Conservation (phyloP, 1,140 invertebrate species). For the Cotesia typhae region DNA sequence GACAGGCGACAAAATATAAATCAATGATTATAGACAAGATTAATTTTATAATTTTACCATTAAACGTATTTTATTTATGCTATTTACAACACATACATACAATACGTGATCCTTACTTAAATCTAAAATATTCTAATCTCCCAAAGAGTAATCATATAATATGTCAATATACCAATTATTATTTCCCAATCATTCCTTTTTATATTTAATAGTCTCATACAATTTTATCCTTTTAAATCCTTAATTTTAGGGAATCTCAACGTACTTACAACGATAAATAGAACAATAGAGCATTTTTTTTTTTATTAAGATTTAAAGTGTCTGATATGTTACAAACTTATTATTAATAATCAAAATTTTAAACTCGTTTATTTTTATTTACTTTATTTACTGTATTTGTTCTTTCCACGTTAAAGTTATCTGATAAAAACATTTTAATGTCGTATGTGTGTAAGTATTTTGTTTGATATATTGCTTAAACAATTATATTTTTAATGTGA, state of each 20-base stretch:
- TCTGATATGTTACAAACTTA: conserved; percentile 65
- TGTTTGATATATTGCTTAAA: too few relatives aligned
- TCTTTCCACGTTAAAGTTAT: too few relatives aligned
- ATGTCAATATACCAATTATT: not conserved
- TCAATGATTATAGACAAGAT: not conserved
- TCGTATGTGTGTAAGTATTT: too few relatives aligned
- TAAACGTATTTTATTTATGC: conserved; percentile 66
- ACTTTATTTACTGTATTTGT: too few relatives aligned
- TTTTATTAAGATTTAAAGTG: conserved; percentile 8
- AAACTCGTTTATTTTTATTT: too few relatives aligned
- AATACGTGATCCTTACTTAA: conserved; percentile 65
- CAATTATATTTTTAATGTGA: conserved; percentile 6
- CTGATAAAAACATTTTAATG: too few relatives aligned
- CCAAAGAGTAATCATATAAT: conserved; percentile 47
- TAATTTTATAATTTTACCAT: conserved; percentile 48
- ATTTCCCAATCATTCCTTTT: not conserved
- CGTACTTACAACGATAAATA: conserved; percentile 26
- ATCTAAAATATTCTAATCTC: conserved; percentile 47
- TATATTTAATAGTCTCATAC: conserved; percentile 25
- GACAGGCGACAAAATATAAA: too few relatives aligned
- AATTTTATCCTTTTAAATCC: not conserved
- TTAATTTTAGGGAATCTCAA: conserved; percentile 30
- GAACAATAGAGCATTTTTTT: conserved; percentile 8
- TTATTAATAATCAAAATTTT: not conserved
- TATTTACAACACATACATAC: conserved; percentile 67